Percentiles rank a stretch among this genome's conserved stretches.
Evolutionary conservation across 2,113 vertebrate genomes (phyloP).

Genomic region (Verasper variegatus): DNA sequence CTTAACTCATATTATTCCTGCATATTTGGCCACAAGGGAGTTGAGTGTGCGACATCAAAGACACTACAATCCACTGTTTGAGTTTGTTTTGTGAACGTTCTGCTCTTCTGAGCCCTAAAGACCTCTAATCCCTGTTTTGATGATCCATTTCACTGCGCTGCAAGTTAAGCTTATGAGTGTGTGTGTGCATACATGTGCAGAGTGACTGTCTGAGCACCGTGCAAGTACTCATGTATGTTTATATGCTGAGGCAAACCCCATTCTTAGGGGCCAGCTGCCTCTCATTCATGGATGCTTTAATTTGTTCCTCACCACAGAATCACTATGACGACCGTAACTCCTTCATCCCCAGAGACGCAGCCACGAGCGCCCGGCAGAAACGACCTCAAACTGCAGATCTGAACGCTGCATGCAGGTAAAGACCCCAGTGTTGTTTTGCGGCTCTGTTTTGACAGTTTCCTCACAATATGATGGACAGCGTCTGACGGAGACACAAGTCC

Average conservation of each 20-base stretch:
- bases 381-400: not conserved
- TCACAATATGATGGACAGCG: constrained; percentile 4
- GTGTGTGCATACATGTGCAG: constrained; percentile 12
- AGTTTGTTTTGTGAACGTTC: constrained; percentile 58
- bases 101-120: constrained; percentile 42
- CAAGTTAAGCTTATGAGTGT: constrained; percentile 15
- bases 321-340: too few species aligned
- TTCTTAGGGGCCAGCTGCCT: not conserved
- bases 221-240: constrained; percentile 13
- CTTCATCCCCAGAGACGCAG: too few species aligned
- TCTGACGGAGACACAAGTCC: constrained; percentile 4
- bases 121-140: constrained; percentile 63
- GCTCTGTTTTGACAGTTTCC: constrained; percentile 19
- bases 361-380: too few species aligned
- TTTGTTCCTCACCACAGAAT: not conserved
- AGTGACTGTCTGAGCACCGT: constrained; percentile 4
- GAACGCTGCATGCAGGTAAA: not conserved
- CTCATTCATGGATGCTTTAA: not conserved
- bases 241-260: not conserved
- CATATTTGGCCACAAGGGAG: constrained; percentile 45
- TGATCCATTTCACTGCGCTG: constrained; percentile 59
- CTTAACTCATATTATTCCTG: constrained; percentile 27
- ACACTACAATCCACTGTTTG: constrained; percentile 38
- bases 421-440: not conserved
- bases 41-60: constrained; percentile 48